A percentile compares a stretch with the other conserved stretches of the same genome.
phyloP scores from a whole-genome alignment of 2,113 vertebrate genomes.

The Neotoma lepida region DNA sequence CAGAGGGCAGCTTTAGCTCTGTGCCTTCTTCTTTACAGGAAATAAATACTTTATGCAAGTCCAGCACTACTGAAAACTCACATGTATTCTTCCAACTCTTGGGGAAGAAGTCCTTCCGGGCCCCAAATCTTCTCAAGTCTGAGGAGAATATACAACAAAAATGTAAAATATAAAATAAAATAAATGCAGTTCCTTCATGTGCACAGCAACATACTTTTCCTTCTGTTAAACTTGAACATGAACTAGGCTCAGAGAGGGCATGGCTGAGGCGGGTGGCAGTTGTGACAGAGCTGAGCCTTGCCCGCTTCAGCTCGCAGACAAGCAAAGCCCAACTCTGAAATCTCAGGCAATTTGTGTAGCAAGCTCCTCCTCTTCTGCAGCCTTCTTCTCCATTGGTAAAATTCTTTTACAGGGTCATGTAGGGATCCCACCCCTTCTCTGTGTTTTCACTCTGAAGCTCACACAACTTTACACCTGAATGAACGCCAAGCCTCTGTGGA shows the following conservation, averaged over 20 bases:
- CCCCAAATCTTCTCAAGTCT: background rate
- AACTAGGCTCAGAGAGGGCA: conserved; percentile 3
- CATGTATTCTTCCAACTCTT: background rate
- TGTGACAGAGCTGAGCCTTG: conserved; percentile 50
- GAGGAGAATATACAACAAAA: background rate
- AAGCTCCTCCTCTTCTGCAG: conserved; percentile 84
- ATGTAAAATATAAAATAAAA: background rate
- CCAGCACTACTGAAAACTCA: conserved; percentile 24
- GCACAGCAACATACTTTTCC: conserved; percentile 19
- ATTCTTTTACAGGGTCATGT: conserved; percentile 81
- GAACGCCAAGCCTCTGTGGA: conserved; percentile 88
- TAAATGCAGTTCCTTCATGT: conserved; percentile 20
- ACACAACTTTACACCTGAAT: conserved; percentile 92
- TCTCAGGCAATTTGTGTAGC: conserved; percentile 78
- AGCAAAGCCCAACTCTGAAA: conserved; percentile 73
- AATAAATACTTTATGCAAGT: conserved; percentile 33
- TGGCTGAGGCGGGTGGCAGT: background rate
- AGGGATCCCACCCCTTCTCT: conserved; percentile 87
- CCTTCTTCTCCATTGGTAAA: conserved; percentile 85
- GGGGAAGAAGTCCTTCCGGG: background rate
- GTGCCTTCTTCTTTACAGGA: conserved; percentile 62
- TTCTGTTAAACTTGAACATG: conserved; percentile 10
- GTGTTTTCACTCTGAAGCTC: conserved; percentile 87
- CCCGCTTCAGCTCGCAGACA: conserved; percentile 59
- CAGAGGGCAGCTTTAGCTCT: conserved; percentile 81